phyloP scores from a whole-genome alignment of 1,140 invertebrate genomes.

The Cephus cinctus region DNA sequence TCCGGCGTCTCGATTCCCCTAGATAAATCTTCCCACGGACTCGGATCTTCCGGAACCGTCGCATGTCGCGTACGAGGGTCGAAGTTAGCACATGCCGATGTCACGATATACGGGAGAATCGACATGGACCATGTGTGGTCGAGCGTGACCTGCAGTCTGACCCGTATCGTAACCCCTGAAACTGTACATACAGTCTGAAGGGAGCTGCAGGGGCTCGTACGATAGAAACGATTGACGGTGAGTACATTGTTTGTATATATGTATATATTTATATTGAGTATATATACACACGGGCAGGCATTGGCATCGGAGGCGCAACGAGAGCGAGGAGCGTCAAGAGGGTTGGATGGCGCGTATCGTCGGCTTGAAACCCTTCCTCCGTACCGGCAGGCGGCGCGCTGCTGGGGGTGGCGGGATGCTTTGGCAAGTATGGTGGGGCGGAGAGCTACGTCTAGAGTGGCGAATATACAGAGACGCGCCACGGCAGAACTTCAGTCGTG shows the following conservation, averaged over 20 bases:
- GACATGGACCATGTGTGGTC: slow-evolving; percentile 6
- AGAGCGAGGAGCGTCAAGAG: background rate
- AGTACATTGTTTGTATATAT: background rate
- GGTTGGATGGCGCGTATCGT: slow-evolving; percentile 21
- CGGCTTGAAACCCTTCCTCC: slow-evolving; percentile 10
- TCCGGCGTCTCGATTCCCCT: slow-evolving; percentile 23
- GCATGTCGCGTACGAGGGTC: background rate
- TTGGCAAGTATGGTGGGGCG: slow-evolving; percentile 18
- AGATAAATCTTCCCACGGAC: slow-evolving; percentile 14
- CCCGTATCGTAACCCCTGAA: no score
- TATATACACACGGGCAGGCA: background rate
- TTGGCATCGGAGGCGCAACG: background rate
- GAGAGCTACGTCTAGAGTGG: slow-evolving; percentile 29
- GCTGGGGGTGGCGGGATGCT: slow-evolving; percentile 12
- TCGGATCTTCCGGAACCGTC: background rate
- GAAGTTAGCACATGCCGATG: background rate
- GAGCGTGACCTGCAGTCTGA: background rate
- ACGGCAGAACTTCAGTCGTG: slow-evolving; percentile 46
- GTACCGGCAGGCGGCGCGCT: slow-evolving; percentile 4
- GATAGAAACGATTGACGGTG: background rate
- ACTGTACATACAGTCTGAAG: no score
- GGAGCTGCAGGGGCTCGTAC: no score
- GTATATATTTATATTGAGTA: background rate
- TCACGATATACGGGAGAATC: background rate
- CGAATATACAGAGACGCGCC: slow-evolving; percentile 41